Conservation (phyloP, 1,140 invertebrate genomes). For the Latrodectus geometricus region DNA sequence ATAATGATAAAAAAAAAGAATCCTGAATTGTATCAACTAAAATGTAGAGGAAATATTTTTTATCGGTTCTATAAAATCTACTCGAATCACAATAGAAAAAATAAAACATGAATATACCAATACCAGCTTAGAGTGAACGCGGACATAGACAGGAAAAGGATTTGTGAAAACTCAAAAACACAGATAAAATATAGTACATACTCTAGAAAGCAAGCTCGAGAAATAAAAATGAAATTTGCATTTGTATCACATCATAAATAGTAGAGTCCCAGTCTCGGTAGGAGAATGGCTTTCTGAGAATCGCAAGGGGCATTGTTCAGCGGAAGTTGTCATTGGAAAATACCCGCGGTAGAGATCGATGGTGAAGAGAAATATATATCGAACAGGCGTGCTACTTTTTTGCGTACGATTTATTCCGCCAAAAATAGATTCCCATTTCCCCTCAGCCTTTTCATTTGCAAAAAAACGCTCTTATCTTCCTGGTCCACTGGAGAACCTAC, state of each 20-base stretch:
- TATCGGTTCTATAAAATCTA: neutral
- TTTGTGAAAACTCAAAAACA: neutral
- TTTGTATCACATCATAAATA: conserved; percentile 38
- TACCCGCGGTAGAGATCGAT: conserved; percentile 25
- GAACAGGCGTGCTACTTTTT: conserved; percentile 22
- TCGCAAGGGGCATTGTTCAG: conserved; percentile 1
- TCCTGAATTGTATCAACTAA: neutral
- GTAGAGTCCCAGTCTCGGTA: neutral
- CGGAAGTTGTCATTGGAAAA: conserved; percentile 14
- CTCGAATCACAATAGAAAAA: neutral
- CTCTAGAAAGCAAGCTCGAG: conserved; percentile 7
- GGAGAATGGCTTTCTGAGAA: conserved; percentile 3
- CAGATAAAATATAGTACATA: conserved; percentile 33
- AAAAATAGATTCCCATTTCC: neutral
- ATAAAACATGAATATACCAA: neutral
- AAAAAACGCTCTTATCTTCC: neutral
- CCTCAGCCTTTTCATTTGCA: neutral
- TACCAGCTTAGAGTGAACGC: neutral
- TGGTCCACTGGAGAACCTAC: too few species aligned
- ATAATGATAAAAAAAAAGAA: too few species aligned
- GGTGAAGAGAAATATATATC: conserved; percentile 37
- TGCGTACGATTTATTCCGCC: conserved; percentile 13
- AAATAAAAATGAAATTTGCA: conserved; percentile 38
- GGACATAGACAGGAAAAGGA: neutral
- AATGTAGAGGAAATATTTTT: neutral